These are phyloP conservation scores for Myxocyprinus asiaticus DNA, from an alignment of 2,113 vertebrate species.

Conservation along the genomic window DNA sequence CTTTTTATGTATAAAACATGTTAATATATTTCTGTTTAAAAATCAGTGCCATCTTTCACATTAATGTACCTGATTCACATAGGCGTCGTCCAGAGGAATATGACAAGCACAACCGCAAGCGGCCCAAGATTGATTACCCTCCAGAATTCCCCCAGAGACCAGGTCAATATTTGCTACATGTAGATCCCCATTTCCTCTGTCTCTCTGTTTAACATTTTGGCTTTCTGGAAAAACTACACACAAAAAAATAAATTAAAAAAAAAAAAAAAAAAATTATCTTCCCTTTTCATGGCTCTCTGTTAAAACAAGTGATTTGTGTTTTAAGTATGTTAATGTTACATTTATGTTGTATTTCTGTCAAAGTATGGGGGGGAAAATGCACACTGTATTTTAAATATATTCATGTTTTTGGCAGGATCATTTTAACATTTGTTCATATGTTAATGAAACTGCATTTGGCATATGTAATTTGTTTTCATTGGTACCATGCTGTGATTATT, in stretches of 20 bases:
- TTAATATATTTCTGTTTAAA: background rate
- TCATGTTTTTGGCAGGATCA: too few species aligned
- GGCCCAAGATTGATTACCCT: slow-evolving; percentile 92
- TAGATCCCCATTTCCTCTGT: background rate
- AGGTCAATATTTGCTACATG: slow-evolving; percentile 84
- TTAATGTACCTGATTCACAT: slow-evolving; percentile 86
- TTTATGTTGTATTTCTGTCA: too few species aligned
- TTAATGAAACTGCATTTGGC: too few species aligned
- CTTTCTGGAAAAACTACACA: background rate
- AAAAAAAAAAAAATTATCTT: too few species aligned
- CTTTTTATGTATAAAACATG: background rate
- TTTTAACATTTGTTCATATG: too few species aligned
- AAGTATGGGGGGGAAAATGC: too few species aligned
- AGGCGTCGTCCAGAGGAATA: slow-evolving; percentile 99
- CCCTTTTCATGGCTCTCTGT: too few species aligned
- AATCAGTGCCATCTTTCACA: slow-evolving; percentile 61
- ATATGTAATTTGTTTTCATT: too few species aligned
- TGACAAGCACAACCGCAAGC: slow-evolving; percentile 98
- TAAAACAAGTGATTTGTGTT: too few species aligned
- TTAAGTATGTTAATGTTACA: too few species aligned
- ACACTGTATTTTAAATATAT: too few species aligned
- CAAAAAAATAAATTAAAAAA: too few species aligned
- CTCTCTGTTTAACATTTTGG: background rate
- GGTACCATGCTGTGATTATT: background rate
- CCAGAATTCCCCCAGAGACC: slow-evolving; percentile 96